These are phyloP conservation scores for Egretta garzetta DNA, from an alignment of 2,113 vertebrate species.

Conservation along the genomic window DNA sequence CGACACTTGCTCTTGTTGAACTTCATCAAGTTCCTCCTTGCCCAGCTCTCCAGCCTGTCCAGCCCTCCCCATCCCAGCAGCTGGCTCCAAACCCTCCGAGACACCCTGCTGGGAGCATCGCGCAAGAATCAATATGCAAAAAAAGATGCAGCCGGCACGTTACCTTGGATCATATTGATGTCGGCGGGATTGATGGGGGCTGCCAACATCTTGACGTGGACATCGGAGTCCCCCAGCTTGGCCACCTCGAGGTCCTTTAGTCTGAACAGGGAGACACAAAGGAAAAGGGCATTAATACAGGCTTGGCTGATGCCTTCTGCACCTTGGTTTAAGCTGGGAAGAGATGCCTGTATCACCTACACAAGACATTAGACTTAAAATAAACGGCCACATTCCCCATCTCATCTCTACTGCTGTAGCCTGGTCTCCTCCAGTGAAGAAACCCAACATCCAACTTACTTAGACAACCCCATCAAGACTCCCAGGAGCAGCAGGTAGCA, in stretches of 20 bases:
- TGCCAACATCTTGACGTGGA: slow-evolving; percentile 88
- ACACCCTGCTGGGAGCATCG: neutral
- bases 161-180: slow-evolving; percentile 98
- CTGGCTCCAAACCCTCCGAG: rapidly evolving
- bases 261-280: slow-evolving; percentile 67
- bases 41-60: too few relatives aligned
- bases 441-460: neutral
- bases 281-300: neutral
- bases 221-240: slow-evolving; percentile 73
- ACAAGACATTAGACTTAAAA: too few relatives aligned
- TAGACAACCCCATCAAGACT: rapidly evolving
- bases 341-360: too few relatives aligned
- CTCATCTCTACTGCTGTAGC: neutral
- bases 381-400: rapidly evolving
- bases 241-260: slow-evolving; percentile 79
- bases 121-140: rapidly evolving
- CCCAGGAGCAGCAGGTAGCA: neutral
- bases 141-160: neutral
- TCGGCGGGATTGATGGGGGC: slow-evolving; percentile 94
- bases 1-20: too few relatives aligned
- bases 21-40: too few relatives aligned
- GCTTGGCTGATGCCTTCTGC: neutral
- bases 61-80: neutral
- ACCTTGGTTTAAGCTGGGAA: neutral
- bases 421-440: neutral